These are phyloP conservation scores for Camelus dromedarius DNA, from an alignment of 2,113 vertebrate genomes.

Conservation along the genomic window DNA sequence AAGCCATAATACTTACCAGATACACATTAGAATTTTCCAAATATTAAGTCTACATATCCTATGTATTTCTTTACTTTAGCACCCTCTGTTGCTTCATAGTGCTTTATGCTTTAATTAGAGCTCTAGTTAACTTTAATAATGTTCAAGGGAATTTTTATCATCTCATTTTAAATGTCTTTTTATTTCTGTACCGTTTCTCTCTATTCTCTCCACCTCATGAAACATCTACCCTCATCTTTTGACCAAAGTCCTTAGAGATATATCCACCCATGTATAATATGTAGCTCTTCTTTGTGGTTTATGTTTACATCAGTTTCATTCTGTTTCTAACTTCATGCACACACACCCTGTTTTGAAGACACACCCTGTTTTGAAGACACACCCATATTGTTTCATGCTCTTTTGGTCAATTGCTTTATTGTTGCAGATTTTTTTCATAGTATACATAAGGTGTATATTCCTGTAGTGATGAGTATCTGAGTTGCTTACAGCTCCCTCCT, in stretches of 20 bases:
- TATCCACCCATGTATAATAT: not conserved
- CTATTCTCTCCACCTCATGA: not conserved
- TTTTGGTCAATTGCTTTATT: not conserved
- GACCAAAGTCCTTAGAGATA: not conserved
- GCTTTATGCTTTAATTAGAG: not conserved
- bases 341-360: not conserved
- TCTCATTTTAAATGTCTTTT: not conserved
- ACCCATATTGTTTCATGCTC: not conserved
- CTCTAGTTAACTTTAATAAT: not conserved
- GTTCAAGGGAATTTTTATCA: not conserved
- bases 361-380: not conserved
- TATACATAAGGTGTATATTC: not conserved
- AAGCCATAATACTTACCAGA: not conserved
- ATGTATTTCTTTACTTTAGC: conserved; percentile 19
- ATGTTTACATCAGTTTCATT: not conserved
- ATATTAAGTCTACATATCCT: not conserved
- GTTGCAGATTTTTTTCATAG: not conserved
- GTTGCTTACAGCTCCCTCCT: not conserved
- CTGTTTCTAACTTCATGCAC: not conserved
- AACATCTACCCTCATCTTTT: not conserved
- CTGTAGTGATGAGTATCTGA: not conserved
- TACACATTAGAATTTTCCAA: not conserved
- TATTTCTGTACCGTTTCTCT: not conserved
- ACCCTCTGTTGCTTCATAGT: not conserved
- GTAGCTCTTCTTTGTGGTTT: not conserved